Evolutionary conservation across 2,888 invertebrate genomes (phyloP).

Genomic region (Tridacna gigas): DNA sequence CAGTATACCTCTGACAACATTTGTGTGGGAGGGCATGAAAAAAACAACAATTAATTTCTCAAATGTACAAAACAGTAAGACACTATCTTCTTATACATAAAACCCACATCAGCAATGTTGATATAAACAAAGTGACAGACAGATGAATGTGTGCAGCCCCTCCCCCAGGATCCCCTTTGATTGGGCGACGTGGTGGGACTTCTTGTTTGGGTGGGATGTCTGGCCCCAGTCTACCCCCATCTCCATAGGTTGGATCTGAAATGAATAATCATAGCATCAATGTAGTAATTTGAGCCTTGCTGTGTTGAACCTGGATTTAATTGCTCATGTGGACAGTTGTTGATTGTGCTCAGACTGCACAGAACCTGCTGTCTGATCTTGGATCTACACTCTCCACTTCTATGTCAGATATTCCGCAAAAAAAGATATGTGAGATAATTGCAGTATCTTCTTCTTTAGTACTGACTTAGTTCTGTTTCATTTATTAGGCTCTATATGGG

Average conservation of each 20-base stretch:
- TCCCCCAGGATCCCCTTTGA: neutral
- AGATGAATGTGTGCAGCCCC: slow-evolving; percentile 2
- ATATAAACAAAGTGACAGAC: slow-evolving; percentile 22
- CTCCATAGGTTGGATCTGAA: slow-evolving; percentile 17
- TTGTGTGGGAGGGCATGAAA: too few relatives aligned
- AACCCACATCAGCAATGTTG: slow-evolving; percentile 28
- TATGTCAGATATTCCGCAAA: too few relatives aligned
- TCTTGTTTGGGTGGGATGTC: slow-evolving; percentile 9
- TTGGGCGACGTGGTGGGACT: neutral
- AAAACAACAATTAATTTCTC: too few relatives aligned
- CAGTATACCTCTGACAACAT: too few relatives aligned
- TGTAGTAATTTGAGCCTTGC: neutral
- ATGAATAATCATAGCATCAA: neutral
- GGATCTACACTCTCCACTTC: too few relatives aligned
- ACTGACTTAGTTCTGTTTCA: too few relatives aligned
- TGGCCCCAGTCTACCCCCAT: slow-evolving; percentile 22
- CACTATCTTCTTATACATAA: slow-evolving; percentile 41
- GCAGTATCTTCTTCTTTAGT: too few relatives aligned
- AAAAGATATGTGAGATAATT: too few relatives aligned
- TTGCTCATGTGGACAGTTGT: neutral
- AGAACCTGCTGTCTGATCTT: too few relatives aligned
- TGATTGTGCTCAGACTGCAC: too few relatives aligned
- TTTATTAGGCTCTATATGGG: too few relatives aligned
- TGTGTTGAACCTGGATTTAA: neutral
- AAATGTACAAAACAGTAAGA: neutral